Evolutionary conservation across 2,888 invertebrate species (phyloP).

Genomic region (Hypsopygia costalis): DNA sequence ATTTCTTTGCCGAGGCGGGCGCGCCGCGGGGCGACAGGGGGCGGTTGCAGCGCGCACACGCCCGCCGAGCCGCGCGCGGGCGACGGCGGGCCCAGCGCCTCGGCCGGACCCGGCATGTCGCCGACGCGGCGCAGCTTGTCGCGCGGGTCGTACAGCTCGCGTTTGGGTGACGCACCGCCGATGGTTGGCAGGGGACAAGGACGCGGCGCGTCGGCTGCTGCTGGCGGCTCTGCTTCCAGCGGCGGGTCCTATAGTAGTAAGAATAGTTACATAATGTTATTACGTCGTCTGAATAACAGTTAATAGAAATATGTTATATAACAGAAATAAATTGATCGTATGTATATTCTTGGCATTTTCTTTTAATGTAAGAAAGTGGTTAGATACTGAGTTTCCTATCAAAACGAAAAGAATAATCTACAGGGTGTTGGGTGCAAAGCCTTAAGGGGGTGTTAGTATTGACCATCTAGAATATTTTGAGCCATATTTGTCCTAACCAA

Average conservation of each 20-base stretch:
- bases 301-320: too few relatives aligned
- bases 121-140: constrained; percentile 57
- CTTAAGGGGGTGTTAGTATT: too few relatives aligned
- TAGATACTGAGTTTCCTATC: too few relatives aligned
- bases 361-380: too few relatives aligned
- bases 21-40: constrained; percentile 60
- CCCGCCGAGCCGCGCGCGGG: constrained; percentile 86
- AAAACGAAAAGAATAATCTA: too few relatives aligned
- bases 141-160: constrained; percentile 61
- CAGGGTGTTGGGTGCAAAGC: too few relatives aligned
- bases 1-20: constrained; percentile 82
- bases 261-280: too few relatives aligned
- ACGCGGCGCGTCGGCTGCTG: constrained; percentile 61
- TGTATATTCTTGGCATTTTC: too few relatives aligned
- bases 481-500: too few relatives aligned
- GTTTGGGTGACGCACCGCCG: constrained; percentile 70
- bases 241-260: constrained; percentile 57
- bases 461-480: too few relatives aligned
- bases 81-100: constrained; percentile 82
- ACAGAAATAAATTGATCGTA: too few relatives aligned
- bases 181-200: constrained; percentile 62
- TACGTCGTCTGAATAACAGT: too few relatives aligned
- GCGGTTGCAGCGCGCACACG: constrained; percentile 82
- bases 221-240: constrained; percentile 56
- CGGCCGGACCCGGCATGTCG: constrained; percentile 54